Percentiles rank a stretch among this genome's conserved stretches.
These are phyloP conservation scores for Drosophila melanica DNA, from an alignment of 1,140 invertebrate species.

Conservation along the genomic window DNA sequence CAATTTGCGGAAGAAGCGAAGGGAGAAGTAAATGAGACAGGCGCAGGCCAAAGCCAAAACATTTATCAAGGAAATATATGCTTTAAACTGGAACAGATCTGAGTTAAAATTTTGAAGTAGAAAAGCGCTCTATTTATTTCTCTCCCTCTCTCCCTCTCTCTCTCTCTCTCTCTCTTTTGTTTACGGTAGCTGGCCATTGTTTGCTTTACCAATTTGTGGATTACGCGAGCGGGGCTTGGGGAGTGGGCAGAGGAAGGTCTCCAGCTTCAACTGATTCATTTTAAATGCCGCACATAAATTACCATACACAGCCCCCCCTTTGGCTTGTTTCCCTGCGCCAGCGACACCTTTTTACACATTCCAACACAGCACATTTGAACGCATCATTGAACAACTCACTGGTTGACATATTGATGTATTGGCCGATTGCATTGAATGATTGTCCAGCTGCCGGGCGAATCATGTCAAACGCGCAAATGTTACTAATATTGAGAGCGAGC, in stretches of 20 bases:
- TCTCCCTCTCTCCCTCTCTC: neutral
- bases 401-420: constrained; percentile 80
- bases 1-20: constrained; percentile 29
- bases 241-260: too few relatives aligned
- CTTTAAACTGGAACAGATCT: constrained; percentile 27
- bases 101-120: neutral
- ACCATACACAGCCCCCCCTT: constrained; percentile 39
- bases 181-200: constrained; percentile 40
- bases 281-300: constrained; percentile 81
- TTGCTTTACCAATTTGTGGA: constrained; percentile 66
- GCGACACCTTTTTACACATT: constrained; percentile 45
- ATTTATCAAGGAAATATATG: constrained; percentile 70
- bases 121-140: too few relatives aligned
- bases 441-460: constrained; percentile 39
- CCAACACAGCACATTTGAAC: constrained; percentile 39
- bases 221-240: constrained; percentile 14
- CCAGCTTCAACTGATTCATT: constrained; percentile 52
- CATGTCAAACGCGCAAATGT: constrained; percentile 60
- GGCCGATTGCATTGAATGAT: constrained; percentile 71
- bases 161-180: neutral
- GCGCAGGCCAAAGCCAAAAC: constrained; percentile 38
- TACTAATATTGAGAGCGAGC: constrained; percentile 54
- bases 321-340: neutral
- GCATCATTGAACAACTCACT: constrained; percentile 65
- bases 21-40: neutral